Conservation (phyloP, 2,888 invertebrate genomes). For the Drepana falcataria region DNA sequence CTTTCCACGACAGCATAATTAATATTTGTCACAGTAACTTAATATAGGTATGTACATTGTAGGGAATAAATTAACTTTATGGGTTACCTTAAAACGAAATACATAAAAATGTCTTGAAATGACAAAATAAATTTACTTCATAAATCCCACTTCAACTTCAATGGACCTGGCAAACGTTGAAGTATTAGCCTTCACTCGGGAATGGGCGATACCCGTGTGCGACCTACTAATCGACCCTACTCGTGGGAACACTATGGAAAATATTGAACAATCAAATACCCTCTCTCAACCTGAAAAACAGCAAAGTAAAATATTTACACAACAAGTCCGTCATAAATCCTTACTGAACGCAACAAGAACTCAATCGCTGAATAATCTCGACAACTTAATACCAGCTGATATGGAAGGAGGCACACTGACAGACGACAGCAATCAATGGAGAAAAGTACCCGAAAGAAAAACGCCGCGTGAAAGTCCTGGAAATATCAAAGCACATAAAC, state of each 20-base stretch:
- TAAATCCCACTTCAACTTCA: neutral
- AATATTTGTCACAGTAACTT: too few species aligned
- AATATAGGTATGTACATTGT: too few species aligned
- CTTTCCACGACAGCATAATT: too few species aligned
- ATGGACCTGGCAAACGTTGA: constrained; percentile 5
- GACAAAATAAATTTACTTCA: too few species aligned
- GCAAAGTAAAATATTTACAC: neutral
- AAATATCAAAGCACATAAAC: neutral
- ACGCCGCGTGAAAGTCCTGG: neutral
- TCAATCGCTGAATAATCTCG: neutral
- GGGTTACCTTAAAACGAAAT: too few species aligned
- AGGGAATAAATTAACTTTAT: too few species aligned
- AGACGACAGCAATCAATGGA: neutral
- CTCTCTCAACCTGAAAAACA: neutral
- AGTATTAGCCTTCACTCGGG: constrained; percentile 5
- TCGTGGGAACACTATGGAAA: neutral
- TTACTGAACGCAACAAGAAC: neutral
- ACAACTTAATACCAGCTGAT: neutral
- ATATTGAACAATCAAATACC: neutral
- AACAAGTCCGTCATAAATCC: neutral
- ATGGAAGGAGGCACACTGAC: neutral
- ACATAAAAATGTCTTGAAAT: too few species aligned
- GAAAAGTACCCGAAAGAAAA: neutral
- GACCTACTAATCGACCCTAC: neutral
- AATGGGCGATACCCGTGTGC: constrained; percentile 5